Base-by-base conservation (phyloP, 2,797 vertebrate genomes). In the Neosilurus hyrtlii region DNA sequence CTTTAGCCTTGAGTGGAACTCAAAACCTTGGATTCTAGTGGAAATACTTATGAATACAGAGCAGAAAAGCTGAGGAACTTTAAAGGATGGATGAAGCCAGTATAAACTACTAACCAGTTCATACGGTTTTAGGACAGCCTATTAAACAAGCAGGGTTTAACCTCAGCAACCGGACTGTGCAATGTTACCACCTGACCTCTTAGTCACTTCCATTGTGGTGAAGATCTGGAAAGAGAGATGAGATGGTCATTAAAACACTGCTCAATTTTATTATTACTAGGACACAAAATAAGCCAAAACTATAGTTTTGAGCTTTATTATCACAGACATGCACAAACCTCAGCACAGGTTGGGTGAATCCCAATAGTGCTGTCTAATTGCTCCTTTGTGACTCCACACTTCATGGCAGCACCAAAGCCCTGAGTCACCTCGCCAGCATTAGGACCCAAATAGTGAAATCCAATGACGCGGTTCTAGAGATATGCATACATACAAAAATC, bases 351-450 rank as follows among this genome's bases (percentile, higher is more conserved):
- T 2, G 98, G 98, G 87, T 99, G 98, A 83, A 99, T 99, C 67
- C 98, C 98, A 43, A 99, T 96, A 15, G 97, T 99, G 88, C 87
- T 85, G 88, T 97, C 94, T 61, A 99, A 93, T 81, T 94, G 93
- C 56, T 96, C 96, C 82, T 99, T 99, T 15, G 97, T 99, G 71
- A 94, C 91, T 0, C 98, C 96, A 86, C 98, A 99, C 87, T 99
- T 99, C 92, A 99, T 98, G 68, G 98, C 97, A 1, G 88, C 93
- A 12, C 96, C 96, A 76, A 95, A 99, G 71, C 98, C 98, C 79
- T 99, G 98, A 0, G 96, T 99, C 84, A 99, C 93, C 91, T 99
- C 98, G 0, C 98, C 97, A 1, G 98, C 98, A 16, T 97, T 99
- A 0, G 98, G 98, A 18, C 97, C 98, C 73, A 99, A 92, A 88